Conservation (phyloP, 2,888 invertebrate genomes). For the Dicroscelio sp. region DNA sequence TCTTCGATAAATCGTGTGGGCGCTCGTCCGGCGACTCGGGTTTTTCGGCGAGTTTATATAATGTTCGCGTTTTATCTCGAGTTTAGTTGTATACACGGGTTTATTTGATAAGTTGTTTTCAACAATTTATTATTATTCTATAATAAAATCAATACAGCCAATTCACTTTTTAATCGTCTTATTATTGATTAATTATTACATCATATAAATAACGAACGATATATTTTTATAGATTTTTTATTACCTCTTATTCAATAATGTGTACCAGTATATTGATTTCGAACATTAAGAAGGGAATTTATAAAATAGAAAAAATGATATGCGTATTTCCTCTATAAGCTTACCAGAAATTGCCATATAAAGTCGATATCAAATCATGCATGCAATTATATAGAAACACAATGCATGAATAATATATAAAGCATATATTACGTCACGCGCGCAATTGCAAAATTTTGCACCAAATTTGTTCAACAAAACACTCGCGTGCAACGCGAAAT, state of each 20-base stretch:
- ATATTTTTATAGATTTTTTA: too few relatives aligned
- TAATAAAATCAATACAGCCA: too few relatives aligned
- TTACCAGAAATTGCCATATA: too few relatives aligned
- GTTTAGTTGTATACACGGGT: neutral
- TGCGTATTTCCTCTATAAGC: too few relatives aligned
- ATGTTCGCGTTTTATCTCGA: conserved; percentile 10
- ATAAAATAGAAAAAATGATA: too few relatives aligned
- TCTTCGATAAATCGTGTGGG: conserved; percentile 42
- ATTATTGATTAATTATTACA: too few relatives aligned
- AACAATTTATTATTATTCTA: too few relatives aligned
- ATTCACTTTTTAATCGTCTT: too few relatives aligned
- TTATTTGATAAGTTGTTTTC: neutral
- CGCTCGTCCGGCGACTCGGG: neutral
- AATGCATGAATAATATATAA: conserved; percentile 78
- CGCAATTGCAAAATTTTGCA: conserved; percentile 70
- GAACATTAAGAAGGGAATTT: too few relatives aligned
- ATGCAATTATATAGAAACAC: conserved; percentile 67
- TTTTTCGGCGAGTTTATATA: conserved; percentile 50
- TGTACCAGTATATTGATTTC: too few relatives aligned
- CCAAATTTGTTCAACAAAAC: conserved; percentile 78
- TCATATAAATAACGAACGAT: too few relatives aligned
- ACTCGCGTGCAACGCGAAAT: conserved; percentile 30
- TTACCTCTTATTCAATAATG: too few relatives aligned
- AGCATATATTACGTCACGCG: conserved; percentile 57
- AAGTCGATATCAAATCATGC: conserved; percentile 42